Evolutionary conservation across 2,888 invertebrate species (phyloP), one percentile per base, ranked within the genome.

Genomic region (Julus scanicus): DNA sequence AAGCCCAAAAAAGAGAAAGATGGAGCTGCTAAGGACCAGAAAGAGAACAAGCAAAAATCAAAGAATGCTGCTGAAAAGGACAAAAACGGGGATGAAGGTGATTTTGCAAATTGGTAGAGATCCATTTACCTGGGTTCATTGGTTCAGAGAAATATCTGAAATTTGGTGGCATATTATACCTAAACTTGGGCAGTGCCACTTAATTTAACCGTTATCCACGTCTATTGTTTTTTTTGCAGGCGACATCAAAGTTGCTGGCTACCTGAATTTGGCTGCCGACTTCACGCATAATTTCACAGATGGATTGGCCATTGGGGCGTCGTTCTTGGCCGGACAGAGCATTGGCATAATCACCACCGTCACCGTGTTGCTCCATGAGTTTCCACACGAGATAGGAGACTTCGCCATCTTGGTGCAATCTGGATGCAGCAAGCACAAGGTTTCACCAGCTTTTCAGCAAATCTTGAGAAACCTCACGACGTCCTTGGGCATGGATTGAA

Each of bases 231-330:
- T n/a, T n/a, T 6, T 63, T 86, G 87, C 84, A 63, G 20, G 40
- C 15, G 48, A 89, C 84, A 88, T 97, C 87, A 95, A 96, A 92
- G 96, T 97, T 17, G 95, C 97, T 57, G 98, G 98, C 2, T 99
- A 99, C 92, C 94, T 99, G 89, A 99, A 99, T 93, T 93, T 99
- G 90, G 99, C 97, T 87, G 99, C 99, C 57, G 99, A 99, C 92
- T 99, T 99, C 92, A 95, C 98, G 17, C 99, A 99, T 92, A 99
- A 99, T 93, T 99, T 99, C 91, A 99, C 99, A 15, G 99, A 99
- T 94, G 99, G 99, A 39, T 93, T 99, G 89, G 99, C 99, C 39
- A 99, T 99, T 92, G 99, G 99, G 87, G 99, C 99, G 0, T 99
- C 99, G 0, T 99, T 96, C 92, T 94, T 99, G 91, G 98, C 97